Conservation (phyloP, 2,797 vertebrate genomes). For the Petrocephalus sullivani region DNA sequence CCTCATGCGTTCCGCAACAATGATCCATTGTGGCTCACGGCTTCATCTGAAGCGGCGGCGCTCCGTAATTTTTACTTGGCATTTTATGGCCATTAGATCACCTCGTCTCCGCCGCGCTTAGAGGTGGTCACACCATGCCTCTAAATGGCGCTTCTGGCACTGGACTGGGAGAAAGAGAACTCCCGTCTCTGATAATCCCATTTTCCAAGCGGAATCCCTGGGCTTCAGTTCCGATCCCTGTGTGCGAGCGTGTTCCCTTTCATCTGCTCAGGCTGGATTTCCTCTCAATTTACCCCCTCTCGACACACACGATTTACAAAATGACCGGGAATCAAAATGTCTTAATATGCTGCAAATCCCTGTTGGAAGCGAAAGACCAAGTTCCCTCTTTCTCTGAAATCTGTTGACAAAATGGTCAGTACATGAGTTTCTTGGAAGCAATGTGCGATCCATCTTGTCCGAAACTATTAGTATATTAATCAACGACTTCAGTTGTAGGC, state of each 20-base stretch:
- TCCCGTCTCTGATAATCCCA: constrained; percentile 42
- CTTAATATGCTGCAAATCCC: constrained; percentile 52
- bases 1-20: constrained; percentile 69
- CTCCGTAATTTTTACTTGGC: constrained; percentile 69
- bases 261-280: constrained; percentile 54
- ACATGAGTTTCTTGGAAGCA: neutral
- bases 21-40: constrained; percentile 65
- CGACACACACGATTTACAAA: constrained; percentile 50
- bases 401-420: constrained; percentile 16
- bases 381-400: constrained; percentile 25
- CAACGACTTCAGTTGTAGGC: neutral
- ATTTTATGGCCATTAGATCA: constrained; percentile 76
- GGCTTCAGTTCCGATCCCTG: constrained; percentile 38
- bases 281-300: constrained; percentile 47
- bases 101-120: constrained; percentile 56
- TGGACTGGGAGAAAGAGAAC: neutral
- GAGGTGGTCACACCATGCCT: constrained; percentile 48
- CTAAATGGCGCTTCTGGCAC: neutral
- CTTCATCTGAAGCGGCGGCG: constrained; percentile 58
- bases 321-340: constrained; percentile 54
- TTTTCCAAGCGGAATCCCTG: constrained; percentile 30
- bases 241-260: constrained; percentile 44
- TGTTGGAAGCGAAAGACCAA: constrained; percentile 17
- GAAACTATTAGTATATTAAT: neutral
- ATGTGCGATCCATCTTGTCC: neutral